Evolutionary conservation across 2,797 vertebrate species (phyloP).

Genomic region (Diceros bicornis): DNA sequence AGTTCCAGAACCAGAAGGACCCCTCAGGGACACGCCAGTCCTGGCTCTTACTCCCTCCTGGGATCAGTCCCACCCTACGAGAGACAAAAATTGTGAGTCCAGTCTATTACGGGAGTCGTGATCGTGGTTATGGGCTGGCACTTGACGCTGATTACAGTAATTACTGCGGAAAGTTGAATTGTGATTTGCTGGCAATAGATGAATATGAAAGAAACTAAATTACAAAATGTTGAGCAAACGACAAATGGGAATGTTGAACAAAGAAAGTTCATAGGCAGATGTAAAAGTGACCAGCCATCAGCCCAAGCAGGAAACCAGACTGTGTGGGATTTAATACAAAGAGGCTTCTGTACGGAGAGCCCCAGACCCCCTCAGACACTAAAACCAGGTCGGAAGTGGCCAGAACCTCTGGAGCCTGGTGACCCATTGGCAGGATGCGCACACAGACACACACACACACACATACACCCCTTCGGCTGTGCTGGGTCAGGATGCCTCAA

Average conservation of each 20-base stretch:
- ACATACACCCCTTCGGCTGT: not conserved
- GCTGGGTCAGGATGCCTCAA: not conserved
- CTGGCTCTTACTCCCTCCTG: not conserved
- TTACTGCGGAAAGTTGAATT: not conserved
- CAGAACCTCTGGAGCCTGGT: not conserved
- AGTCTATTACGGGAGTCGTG: fast-evolving
- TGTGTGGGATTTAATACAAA: fast-evolving
- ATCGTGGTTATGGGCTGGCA: fast-evolving
- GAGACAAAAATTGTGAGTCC: not conserved
- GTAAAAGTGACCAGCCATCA: not conserved
- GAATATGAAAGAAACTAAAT: not conserved
- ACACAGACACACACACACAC: fast-evolving
- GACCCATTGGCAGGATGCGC: fast-evolving
- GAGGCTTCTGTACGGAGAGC: not conserved
- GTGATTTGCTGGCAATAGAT: not conserved
- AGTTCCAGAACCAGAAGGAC: not conserved
- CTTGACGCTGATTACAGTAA: not conserved
- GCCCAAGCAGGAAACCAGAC: not conserved
- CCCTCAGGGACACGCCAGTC: no score
- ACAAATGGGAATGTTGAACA: not conserved
- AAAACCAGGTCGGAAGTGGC: not conserved
- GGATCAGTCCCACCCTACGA: not conserved
- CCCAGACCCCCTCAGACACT: not conserved
- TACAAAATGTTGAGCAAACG: not conserved
- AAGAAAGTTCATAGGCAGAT: not conserved